Evolutionary conservation across 2,113 vertebrate species (phyloP), one percentile per base, ranked within the genome.

Genomic region (Micronisus gabar): DNA sequence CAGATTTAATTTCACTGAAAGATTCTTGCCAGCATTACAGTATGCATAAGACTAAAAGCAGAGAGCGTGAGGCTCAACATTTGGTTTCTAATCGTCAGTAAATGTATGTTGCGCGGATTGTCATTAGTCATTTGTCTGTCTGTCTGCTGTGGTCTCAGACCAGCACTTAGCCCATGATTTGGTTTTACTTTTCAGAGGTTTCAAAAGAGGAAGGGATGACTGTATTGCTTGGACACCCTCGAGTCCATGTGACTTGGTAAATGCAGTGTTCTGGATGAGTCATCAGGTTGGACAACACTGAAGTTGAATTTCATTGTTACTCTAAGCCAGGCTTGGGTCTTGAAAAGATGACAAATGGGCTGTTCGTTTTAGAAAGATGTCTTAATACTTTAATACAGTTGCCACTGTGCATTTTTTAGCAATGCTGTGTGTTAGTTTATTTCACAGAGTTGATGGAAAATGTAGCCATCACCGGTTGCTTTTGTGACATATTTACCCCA

Each of bases 171-270:
- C 66, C 70, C 3, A 2, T 62, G 83, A 72, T 48, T 95, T 0
- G 3, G 84, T 91, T 96, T 93, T 94, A 47, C 84, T 94, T 88
- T 83, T 92, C 25, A 43, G 88, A 93, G 78, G 74, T 91, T 96
- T 89, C 3, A 9, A 38, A 93, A 91, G 71, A 90, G 78, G 94
- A 93, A 74, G 87, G 59, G 72, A 71, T 93, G 94, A 93, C 70
- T 87, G 47, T 83, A 71, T 80, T 93, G 91, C 93, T 96, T 96
- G 89, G 87, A 97, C 74, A 70, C 75, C 19, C 73, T 41, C 0
- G 0, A 40, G 58, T 62, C 81, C 87, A 62, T 91, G 93, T 94
- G 95, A 95, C 74, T 82, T 41, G 36, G 66, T 89, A 65, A 90
- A 68, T 45, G 62, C 53, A 61, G 48, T 80, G 41, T 67, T 88